Base-by-base conservation (phyloP, 2,888 invertebrate genomes). In the Chrysolina haemoptera region DNA sequence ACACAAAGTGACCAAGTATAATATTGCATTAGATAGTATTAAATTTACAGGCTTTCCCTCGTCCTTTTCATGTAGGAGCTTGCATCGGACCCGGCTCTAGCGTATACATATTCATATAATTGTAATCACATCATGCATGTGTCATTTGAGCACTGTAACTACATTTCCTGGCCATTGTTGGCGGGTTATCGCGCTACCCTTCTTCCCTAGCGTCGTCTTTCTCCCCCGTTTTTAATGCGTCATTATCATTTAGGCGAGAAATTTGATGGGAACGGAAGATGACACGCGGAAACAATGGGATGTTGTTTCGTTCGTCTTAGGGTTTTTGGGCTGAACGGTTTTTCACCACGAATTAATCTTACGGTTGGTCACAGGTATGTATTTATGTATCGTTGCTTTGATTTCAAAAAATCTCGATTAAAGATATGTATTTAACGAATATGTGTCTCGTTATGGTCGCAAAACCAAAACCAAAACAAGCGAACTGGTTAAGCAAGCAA, bases 91-190 rank as follows among this genome's bases (percentile, higher is more conserved):
- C 67, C 35, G 53, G 62, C 79, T 35, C 35, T 66, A 77, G 73
- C 79, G 78, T 80, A 85, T 86, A 84, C 86, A 86, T 86, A 86
- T 87, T 87, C 86, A 86, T 85, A 85, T 85, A 86, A 87, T 86
- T 86, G 86, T 87, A 86, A 86, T 86, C 87, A 86, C 85, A 87
- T 87, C 86, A 87, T 87, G 85, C 85, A 87, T 86, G 87, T 87
- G 87, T 87, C 87, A 87, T 87, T 87, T 87, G 85, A 85, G 85
- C 85, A 81, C 82, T 85, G 85, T 85, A 85, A 84, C 85, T 85
- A 87, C 85, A 86, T 86, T 87, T 87, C 86, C 87, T 87, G 87
- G 82, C 83, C 84, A 86, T 86, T 87, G 86, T 86, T 83, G 84
- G 82, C 82, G 84, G 85, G 86, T 86, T 86, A 86, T 85, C 84